Percentiles rank a stretch among this genome's conserved stretches.
phyloP scores from a whole-genome alignment of 2,888 invertebrate genomes.

The Pteria penguin region DNA sequence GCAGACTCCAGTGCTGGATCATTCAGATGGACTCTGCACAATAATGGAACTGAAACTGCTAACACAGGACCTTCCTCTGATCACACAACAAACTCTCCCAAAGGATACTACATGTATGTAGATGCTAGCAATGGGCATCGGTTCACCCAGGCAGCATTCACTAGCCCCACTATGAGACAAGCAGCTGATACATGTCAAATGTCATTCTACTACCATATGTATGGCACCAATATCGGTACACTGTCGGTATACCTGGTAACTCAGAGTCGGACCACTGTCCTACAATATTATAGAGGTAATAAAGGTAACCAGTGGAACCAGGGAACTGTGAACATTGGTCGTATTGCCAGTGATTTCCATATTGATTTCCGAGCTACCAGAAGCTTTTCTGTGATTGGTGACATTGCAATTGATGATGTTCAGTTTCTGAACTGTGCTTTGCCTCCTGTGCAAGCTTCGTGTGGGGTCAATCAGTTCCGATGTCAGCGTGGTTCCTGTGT shows the following conservation, averaged over 20 bases:
- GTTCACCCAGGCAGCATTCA: constrained; percentile 54
- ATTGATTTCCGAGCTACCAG: constrained; percentile 63
- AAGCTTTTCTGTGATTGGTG: constrained; percentile 59
- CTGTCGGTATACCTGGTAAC: constrained; percentile 56
- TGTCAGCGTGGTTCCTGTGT: constrained; percentile 71
- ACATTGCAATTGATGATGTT: constrained; percentile 73
- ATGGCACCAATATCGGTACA: constrained; percentile 61
- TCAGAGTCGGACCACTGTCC: constrained; percentile 43
- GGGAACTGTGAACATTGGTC: constrained; percentile 67
- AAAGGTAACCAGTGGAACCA: constrained; percentile 65
- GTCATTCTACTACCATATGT: constrained; percentile 73
- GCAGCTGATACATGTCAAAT: constrained; percentile 91
- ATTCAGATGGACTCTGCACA: constrained; percentile 63
- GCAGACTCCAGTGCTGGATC: constrained; percentile 64
- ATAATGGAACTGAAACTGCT: constrained; percentile 56
- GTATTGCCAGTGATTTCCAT: constrained; percentile 60
- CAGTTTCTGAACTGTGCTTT: constrained; percentile 65
- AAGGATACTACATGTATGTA: constrained; percentile 85
- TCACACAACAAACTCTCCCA: constrained; percentile 62
- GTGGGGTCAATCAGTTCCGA: constrained; percentile 56
- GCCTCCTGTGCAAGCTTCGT: constrained; percentile 57
- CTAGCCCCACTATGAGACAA: constrained; percentile 70
- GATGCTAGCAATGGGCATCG: constrained; percentile 83
- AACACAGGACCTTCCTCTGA: constrained; percentile 67
- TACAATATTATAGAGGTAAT: constrained; percentile 50